Evolutionary conservation across 2,888 invertebrate species (phyloP).

Genomic region (Tromatobia lineatoria): DNA sequence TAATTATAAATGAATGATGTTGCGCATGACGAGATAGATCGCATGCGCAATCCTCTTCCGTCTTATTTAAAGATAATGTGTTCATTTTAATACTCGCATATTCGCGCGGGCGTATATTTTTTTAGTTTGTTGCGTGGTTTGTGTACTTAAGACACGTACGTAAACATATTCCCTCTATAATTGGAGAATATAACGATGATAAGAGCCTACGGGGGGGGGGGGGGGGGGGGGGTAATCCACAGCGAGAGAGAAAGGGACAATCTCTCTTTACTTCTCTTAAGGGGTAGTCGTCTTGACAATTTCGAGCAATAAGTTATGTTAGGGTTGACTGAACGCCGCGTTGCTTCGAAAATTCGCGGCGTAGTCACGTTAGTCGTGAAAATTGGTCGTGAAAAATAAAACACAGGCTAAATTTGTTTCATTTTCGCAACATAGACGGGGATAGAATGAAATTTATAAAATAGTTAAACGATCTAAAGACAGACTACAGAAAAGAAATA

Average conservation of each 20-base stretch:
- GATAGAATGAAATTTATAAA: conserved; percentile 49
- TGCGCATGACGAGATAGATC: conserved; percentile 63
- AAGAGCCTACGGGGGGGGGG: conserved; percentile 23
- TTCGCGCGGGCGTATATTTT: conserved; percentile 62
- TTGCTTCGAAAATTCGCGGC: conserved; percentile 66
- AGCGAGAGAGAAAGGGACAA: conserved; percentile 18
- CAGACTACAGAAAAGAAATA: conserved; percentile 12
- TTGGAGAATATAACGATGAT: conserved; percentile 78
- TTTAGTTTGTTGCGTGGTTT: conserved; percentile 61
- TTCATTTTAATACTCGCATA: conserved; percentile 56
- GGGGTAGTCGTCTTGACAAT: conserved; percentile 64
- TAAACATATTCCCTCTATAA: conserved; percentile 79
- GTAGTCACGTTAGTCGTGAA: conserved; percentile 65
- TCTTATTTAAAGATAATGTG: conserved; percentile 55
- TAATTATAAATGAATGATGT: conserved; percentile 75
- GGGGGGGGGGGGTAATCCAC: conserved; percentile 8
- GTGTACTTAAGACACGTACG: conserved; percentile 84
- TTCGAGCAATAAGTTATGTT: conserved; percentile 83
- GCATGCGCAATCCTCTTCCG: conserved; percentile 63
- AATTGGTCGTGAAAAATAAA: neutral
- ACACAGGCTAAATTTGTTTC: conserved; percentile 20
- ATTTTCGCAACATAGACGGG: conserved; percentile 6
- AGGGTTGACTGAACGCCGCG: conserved; percentile 72
- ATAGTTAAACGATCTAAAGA: conserved; percentile 24
- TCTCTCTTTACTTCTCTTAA: conserved; percentile 12